phyloP scores from a whole-genome alignment of 2,113 vertebrate species.

The Taxidea taxus region DNA sequence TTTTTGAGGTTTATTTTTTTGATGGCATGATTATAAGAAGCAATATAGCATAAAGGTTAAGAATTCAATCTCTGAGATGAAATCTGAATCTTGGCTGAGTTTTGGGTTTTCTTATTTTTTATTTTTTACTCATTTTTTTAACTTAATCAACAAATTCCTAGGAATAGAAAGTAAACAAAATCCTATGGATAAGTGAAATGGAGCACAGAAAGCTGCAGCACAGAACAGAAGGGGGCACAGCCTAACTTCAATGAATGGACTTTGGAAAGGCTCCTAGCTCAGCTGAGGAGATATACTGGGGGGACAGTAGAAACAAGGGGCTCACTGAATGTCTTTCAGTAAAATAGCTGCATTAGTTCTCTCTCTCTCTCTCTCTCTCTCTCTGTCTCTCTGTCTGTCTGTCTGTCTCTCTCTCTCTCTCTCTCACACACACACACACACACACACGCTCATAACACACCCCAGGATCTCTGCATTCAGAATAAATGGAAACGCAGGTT shows the following conservation, averaged over 20 bases:
- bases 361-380: neutral
- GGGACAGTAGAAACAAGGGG: neutral
- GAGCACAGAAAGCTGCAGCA: neutral
- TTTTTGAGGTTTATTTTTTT: neutral
- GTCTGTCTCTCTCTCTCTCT: neutral
- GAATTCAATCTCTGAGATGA: neutral
- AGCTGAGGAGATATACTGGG: neutral
- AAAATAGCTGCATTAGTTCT: neutral
- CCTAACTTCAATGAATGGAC: neutral
- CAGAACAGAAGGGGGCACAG: neutral
- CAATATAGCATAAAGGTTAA: neutral
- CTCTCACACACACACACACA: neutral
- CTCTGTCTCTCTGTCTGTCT: neutral
- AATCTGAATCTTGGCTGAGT: neutral
- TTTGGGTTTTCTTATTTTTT: slow-evolving; percentile 3
- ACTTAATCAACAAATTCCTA: neutral
- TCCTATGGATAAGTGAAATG: neutral
- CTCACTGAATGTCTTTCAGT: neutral
- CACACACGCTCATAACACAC: neutral
- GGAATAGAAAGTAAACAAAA: neutral
- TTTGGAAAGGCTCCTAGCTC: neutral
- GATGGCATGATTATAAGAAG: neutral
- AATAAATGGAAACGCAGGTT: neutral
- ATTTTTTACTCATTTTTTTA: neutral
- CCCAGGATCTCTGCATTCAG: neutral